phyloP scores from a whole-genome alignment of 2,113 vertebrate species.

The Peromyscus californicus region DNA sequence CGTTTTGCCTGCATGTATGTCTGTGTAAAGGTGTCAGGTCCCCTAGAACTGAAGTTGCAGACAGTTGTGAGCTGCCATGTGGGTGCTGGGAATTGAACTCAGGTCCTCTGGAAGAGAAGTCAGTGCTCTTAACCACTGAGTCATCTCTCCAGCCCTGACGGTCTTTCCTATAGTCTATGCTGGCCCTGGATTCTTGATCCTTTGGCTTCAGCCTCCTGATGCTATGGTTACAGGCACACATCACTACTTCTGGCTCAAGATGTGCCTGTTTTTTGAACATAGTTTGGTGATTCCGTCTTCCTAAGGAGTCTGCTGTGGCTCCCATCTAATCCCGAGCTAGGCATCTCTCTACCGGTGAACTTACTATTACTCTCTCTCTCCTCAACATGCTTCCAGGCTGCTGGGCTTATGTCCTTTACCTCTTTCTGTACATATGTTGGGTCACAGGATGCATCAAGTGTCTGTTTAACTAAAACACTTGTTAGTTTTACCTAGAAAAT shows the following conservation, averaged over 20 bases:
- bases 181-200: background rate
- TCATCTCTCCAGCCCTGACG: no score
- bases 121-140: no score
- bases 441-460: background rate
- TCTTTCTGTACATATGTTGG: background rate
- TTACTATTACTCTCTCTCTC: background rate
- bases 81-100: no score
- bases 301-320: background rate
- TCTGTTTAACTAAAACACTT: background rate
- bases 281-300: background rate
- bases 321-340: no score
- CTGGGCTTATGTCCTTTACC: background rate
- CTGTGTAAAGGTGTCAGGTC: no score
- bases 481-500: background rate
- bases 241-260: background rate
- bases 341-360: background rate
- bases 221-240: background rate
- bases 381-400: background rate
- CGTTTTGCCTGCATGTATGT: no score
- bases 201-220: no score
- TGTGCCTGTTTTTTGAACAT: background rate
- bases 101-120: no score
- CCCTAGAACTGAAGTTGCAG: no score
- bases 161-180: background rate
- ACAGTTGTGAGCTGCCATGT: no score